Base-by-base conservation (phyloP, 2,113 vertebrate genomes). In the Xenus cinereus region DNA sequence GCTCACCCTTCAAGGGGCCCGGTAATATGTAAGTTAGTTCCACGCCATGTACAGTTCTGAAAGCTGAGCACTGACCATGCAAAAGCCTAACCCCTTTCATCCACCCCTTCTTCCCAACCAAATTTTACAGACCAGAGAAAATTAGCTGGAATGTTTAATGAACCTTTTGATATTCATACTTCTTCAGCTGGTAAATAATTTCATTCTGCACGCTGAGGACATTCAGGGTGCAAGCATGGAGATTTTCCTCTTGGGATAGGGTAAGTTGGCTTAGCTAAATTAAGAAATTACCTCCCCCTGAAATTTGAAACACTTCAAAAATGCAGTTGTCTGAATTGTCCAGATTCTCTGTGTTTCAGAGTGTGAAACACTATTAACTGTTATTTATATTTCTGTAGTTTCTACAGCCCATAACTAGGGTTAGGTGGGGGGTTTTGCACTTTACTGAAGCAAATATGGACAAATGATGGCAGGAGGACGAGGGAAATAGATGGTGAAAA, bases 91-190 rank as follows among this genome's bases (percentile, higher is more conserved):
- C 72, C n/a, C 46, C 74, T 94, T 93, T 95, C 84, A 89, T 86
- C 89, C 93, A 92, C 43, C 91, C 83, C 75, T 57, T 57, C 71
- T 92, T 84, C 86, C 83, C 77, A 37, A 84, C 68, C 28, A 41
- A 77, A 72, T 67, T 93, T 96, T 93, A 95, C 95, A 93, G 89
- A 94, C 64, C 80, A 89, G 69, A 77, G 76, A 23, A 50, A 93
- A 96, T 95, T 90, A 95, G 87, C 73, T 87, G 92, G 95, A 80
- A 94, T 95, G 73, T 79, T 84, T 87, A 92, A 87, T 64, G 87
- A 89, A 94, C n/a, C 81, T 91, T 95, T 91, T 92, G 93, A 87
- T 96, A 92, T 84, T 96, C 89, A 90, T 69, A 57, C 93, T 92
- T 73, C 50, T 90, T 84, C 39, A 43, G 89, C 89, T 85, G 59